Percentiles rank a stretch among this genome's conserved stretches.
phyloP scores from a whole-genome alignment of 2,797 vertebrate species.

The Myotis daubentonii region DNA sequence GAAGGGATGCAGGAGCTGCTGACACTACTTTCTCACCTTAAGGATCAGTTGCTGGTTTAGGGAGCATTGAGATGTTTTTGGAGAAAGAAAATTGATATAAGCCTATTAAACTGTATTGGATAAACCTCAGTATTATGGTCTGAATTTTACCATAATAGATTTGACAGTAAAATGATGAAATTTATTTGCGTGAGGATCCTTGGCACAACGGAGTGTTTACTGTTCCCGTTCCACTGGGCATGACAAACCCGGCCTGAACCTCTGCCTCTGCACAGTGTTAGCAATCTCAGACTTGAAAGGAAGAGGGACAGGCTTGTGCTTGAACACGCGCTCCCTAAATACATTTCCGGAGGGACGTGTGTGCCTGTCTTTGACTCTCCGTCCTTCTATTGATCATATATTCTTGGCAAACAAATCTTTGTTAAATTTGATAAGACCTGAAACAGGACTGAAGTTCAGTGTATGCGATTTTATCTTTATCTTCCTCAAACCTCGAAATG shows the following conservation, averaged over 20 bases:
- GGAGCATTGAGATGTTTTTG: neutral
- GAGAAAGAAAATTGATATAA: constrained; percentile 4
- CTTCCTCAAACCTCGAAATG: neutral
- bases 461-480: constrained; percentile 1
- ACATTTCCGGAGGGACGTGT: neutral
- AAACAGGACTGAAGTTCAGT: neutral
- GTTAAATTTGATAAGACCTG: neutral
- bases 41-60: neutral
- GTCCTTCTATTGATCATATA: neutral
- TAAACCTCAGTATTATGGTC: neutral
- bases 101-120: neutral
- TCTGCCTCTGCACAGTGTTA: neutral
- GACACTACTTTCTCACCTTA: neutral
- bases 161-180: neutral
- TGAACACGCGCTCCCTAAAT: constrained; percentile 15
- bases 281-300: constrained; percentile 33
- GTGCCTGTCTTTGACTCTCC: neutral
- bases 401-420: constrained; percentile 36
- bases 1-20: neutral
- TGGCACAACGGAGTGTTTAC: neutral
- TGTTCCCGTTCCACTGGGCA: neutral
- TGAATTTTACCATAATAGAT: neutral
- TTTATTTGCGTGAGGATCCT: neutral
- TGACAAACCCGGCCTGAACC: neutral
- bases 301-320: constrained; percentile 18